Evolutionary conservation across 2,113 vertebrate species (phyloP).

Genomic region (Poeciliopsis retropinna): DNA sequence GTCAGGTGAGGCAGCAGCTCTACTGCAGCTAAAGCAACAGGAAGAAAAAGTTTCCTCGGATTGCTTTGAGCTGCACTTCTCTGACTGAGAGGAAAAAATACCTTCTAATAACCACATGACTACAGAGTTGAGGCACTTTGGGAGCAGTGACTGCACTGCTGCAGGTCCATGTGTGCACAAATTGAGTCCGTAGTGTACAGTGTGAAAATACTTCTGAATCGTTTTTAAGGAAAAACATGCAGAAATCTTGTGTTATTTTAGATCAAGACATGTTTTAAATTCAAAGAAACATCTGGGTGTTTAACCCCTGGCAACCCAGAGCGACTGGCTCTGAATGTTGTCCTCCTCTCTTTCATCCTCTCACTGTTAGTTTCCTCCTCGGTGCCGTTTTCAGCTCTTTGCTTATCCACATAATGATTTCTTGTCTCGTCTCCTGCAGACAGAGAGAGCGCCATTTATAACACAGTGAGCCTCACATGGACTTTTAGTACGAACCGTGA

Average conservation of each 20-base stretch:
- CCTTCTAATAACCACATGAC: background rate
- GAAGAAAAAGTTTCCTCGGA: background rate
- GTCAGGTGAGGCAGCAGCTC: background rate
- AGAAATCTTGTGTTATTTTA: background rate
- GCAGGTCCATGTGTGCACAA: background rate
- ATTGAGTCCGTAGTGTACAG: too few species aligned
- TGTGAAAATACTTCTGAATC: background rate
- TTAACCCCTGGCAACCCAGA: background rate
- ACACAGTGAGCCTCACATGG: constrained; percentile 30
- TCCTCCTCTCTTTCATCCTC: constrained; percentile 11
- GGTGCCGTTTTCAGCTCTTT: constrained; percentile 20
- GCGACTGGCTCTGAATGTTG: background rate
- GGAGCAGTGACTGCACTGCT: too few species aligned
- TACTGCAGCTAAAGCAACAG: too few species aligned
- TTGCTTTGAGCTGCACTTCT: background rate
- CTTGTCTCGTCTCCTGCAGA: constrained; percentile 50
- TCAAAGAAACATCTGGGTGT: background rate
- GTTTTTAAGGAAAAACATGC: background rate
- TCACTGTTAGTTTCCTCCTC: constrained; percentile 12
- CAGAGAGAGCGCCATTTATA: constrained; percentile 54
- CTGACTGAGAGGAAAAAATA: background rate
- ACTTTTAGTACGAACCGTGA: constrained; percentile 47
- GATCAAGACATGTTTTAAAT: background rate
- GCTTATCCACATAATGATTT: constrained; percentile 54
- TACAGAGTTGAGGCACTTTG: background rate